Evolutionary conservation across 1,140 invertebrate species (phyloP).

Genomic region (Drosophila simulans): DNA sequence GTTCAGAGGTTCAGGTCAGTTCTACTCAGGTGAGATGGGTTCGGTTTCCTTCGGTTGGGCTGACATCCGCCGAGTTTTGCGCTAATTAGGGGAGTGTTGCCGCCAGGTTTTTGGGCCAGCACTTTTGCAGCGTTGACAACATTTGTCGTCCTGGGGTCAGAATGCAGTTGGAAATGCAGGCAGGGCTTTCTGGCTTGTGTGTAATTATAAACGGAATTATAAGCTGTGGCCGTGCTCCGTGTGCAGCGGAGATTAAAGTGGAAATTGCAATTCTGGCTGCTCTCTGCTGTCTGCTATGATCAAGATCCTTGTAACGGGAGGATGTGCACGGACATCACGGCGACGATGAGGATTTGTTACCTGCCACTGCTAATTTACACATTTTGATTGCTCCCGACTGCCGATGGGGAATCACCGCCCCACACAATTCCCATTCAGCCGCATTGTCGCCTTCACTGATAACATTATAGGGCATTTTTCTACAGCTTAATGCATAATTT

Average conservation of each 20-base stretch:
- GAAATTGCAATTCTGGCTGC: conserved; percentile 69
- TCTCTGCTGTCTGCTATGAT: conserved; percentile 32
- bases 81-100: conserved; percentile 77
- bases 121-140: conserved; percentile 51
- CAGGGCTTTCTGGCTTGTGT: conserved; percentile 56
- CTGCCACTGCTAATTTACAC: conserved; percentile 75
- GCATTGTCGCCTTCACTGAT: conserved; percentile 48
- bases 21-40: not conserved
- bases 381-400: conserved; percentile 73
- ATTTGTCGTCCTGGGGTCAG: conserved; percentile 3
- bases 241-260: conserved; percentile 73
- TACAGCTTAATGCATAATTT: conserved; percentile 82
- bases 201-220: conserved; percentile 83
- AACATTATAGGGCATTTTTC: conserved; percentile 80
- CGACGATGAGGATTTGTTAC: conserved; percentile 65
- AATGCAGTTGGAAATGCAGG: conserved; percentile 29
- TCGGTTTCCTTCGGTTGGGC: conserved; percentile 10
- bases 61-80: conserved; percentile 41
- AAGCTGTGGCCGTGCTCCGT: conserved; percentile 57
- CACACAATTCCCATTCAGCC: conserved; percentile 14
- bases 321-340: conserved; percentile 28
- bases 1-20: conserved; percentile 17
- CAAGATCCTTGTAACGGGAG: conserved; percentile 33
- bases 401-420: conserved; percentile 34
- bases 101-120: conserved; percentile 52